Conservation (phyloP, 2,888 invertebrate genomes). For the Oscheius sp. region DNA sequence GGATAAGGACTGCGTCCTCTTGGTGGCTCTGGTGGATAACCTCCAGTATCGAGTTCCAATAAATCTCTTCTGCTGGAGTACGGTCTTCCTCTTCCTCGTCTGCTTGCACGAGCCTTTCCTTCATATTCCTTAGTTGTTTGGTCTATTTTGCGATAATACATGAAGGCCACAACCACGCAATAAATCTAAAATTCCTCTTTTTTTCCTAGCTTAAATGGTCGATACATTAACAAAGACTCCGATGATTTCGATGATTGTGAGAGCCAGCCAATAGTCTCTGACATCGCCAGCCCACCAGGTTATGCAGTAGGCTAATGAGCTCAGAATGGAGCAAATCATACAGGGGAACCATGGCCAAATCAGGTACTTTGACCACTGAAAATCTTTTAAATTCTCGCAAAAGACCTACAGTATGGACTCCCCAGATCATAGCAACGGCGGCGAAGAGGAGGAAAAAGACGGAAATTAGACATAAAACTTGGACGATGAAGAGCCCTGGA, state of each 20-base stretch:
- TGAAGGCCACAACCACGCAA: conserved; percentile 63
- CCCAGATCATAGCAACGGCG: conserved; percentile 66
- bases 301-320: conserved; percentile 67
- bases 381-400: no score
- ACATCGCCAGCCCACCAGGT: conserved; percentile 70
- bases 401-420: conserved; percentile 62
- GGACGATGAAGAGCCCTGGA: conserved; percentile 70
- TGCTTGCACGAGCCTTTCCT: conserved; percentile 42
- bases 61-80: conserved; percentile 44
- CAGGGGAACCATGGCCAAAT: conserved; percentile 69
- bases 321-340: conserved; percentile 63
- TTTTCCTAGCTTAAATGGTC: not conserved
- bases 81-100: conserved; percentile 26
- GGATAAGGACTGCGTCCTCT: conserved; percentile 4
- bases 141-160: conserved; percentile 63
- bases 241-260: conserved; percentile 68
- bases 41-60: conserved; percentile 12
- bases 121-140: conserved; percentile 62
- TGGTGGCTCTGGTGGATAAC: not conserved
- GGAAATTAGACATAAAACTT: conserved; percentile 67
- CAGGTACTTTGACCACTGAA: conserved; percentile 64
- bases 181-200: conserved; percentile 50
- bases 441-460: conserved; percentile 70
- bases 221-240: conserved; percentile 67
- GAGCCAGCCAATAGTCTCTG: conserved; percentile 68